These are phyloP conservation scores for Gastrophryne carolinensis DNA, from an alignment of 2,797 vertebrate genomes.

Conservation along the genomic window DNA sequence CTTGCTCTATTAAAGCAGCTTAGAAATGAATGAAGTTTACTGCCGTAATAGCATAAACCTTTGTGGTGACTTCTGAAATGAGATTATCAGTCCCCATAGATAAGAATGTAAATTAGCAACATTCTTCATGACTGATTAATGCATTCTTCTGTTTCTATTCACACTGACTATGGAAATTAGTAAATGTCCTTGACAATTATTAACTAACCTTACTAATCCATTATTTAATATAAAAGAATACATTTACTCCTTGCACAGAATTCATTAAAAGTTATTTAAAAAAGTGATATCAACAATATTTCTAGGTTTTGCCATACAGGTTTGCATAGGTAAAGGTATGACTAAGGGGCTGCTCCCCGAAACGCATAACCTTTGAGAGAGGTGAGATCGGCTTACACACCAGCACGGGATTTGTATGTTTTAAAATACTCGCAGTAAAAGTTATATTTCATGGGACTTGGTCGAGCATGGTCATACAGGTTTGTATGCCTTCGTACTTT, in stretches of 20 bases:
- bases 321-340: too few species aligned
- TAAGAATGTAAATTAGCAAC: neutral
- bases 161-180: neutral
- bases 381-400: too few species aligned
- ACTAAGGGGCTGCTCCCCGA: too few species aligned
- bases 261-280: neutral
- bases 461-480: too few species aligned
- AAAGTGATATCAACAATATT: neutral
- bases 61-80: neutral
- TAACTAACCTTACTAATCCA: neutral
- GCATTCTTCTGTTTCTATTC: neutral
- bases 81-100: neutral
- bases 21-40: neutral
- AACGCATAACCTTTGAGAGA: too few species aligned
- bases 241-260: neutral
- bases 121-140: neutral
- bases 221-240: neutral
- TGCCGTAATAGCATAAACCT: constrained; percentile 37
- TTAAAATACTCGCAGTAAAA: too few species aligned
- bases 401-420: too few species aligned
- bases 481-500: too few species aligned
- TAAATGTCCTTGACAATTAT: neutral
- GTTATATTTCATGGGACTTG: too few species aligned
- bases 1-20: constrained; percentile 16
- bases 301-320: too few species aligned